Conservation (phyloP, 2,797 vertebrate species). For the Aldrovandia affinis region DNA sequence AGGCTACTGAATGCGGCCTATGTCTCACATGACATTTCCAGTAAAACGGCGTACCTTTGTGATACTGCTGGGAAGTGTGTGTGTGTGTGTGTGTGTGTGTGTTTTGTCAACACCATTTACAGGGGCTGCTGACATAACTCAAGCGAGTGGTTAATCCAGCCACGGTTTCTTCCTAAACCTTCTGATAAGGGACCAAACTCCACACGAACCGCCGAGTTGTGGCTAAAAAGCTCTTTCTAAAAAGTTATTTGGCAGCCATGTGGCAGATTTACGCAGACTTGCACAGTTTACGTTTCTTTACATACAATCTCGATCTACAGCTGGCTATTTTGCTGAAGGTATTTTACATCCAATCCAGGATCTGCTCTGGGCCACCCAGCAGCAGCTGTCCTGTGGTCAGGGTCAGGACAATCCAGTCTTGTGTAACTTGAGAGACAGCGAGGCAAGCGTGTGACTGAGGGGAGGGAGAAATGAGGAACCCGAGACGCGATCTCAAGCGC, state of each 20-base stretch:
- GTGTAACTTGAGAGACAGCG: conserved; percentile 27
- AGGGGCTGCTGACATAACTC: background rate
- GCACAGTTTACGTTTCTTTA: too few species aligned
- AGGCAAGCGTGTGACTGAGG: conserved; percentile 21
- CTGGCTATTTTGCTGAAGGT: too few species aligned
- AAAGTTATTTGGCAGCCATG: too few species aligned
- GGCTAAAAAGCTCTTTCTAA: too few species aligned
- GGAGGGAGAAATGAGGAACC: background rate
- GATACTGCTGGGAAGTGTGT: background rate
- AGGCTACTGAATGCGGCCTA: background rate
- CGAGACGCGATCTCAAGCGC: background rate
- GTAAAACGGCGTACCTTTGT: background rate
- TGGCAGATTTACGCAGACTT: too few species aligned
- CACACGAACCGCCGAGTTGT: background rate
- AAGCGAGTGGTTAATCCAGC: background rate
- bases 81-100: background rate
- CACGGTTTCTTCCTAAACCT: background rate
- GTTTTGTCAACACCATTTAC: background rate
- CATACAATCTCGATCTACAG: too few species aligned
- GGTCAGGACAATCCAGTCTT: conserved; percentile 14
- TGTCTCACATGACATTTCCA: background rate
- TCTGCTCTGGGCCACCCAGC: background rate
- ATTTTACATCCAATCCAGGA: background rate
- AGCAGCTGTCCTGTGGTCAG: conserved; percentile 22
- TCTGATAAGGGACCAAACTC: background rate